These are phyloP conservation scores for Baryphthengus martii DNA, from an alignment of 2,113 vertebrate genomes.

Conservation along the genomic window DNA sequence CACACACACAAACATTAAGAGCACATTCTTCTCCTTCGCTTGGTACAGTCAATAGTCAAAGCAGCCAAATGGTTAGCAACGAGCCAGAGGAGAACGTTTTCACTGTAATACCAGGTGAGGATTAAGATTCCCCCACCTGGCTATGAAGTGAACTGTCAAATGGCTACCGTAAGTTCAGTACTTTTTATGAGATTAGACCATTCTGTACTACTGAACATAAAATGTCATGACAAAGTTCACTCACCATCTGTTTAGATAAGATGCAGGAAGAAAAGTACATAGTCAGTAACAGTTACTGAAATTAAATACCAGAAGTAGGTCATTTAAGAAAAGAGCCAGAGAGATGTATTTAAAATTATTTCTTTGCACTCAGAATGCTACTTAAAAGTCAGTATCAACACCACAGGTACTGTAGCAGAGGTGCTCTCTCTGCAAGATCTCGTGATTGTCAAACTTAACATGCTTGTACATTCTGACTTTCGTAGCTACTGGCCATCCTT, in stretches of 20 bases:
- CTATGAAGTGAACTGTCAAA: slow-evolving; percentile 14
- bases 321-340: background rate
- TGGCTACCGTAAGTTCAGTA: slow-evolving; percentile 41
- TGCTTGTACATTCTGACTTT: background rate
- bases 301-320: background rate
- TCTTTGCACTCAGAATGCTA: background rate
- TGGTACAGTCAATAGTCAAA: slow-evolving; percentile 68
- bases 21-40: background rate
- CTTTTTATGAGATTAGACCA: slow-evolving; percentile 79
- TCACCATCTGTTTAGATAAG: slow-evolving; percentile 85
- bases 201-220: slow-evolving; percentile 54
- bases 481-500: background rate
- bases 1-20: background rate
- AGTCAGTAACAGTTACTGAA: slow-evolving; percentile 61
- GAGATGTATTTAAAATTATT: background rate
- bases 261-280: slow-evolving; percentile 73
- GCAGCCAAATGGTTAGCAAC: background rate
- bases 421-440: background rate
- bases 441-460: background rate
- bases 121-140: background rate
- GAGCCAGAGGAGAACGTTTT: background rate
- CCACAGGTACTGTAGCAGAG: background rate
- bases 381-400: background rate
- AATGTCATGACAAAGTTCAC: slow-evolving; percentile 74
- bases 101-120: background rate